Base-by-base conservation (phyloP, 2,113 vertebrate genomes). In the Equus przewalskii region DNA sequence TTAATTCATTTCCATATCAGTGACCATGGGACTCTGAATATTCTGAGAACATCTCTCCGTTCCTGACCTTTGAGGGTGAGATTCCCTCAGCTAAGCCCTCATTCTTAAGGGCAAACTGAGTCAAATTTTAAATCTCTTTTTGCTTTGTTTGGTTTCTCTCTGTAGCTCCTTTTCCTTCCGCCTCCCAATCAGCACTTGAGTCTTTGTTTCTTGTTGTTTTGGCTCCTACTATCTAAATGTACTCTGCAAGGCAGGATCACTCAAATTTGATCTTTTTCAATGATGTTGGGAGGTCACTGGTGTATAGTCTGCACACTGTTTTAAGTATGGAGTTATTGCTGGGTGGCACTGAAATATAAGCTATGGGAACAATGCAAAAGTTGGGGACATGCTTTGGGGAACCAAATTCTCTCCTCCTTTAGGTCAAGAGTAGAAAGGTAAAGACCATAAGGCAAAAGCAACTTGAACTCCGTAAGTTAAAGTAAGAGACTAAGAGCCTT, bases 281-380 rank as follows among this genome's bases (percentile, higher is more conserved):
- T 6, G 41, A 75, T 64, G 12, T 41, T 67, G 46, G 46, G 51
- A 93, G 83, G 46, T 80, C 58, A 51, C 30, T 83, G 26, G 24
- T 30, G 4, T 73, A 58, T 84, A 49, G 54, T 73, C 60, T 72
- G 19, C 58, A 56, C 12, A 9, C 10, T 62, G 67, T 88, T 72
- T 36, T 95, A 84, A 51, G 62, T 56, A 26, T 94, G 75, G 54
- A 93, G 26, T 54, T 87, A 49, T 96, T 98, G 97, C 62, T 95
- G 82, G 44, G 54, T 96, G 33, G 62, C 87, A n/a, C 83, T 87
- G 64, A 80, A 89, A 93, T 78, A 21, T 67, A 62, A 96, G 33
- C 78, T 95, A 7, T 64, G 22, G 14, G 36, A 95, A 22, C 91
- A 98, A 88, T 76, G 5, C 1, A 1, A 82, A 84, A 95, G 67